These are phyloP conservation scores for Chironomus tentans DNA, from an alignment of 2,888 invertebrate genomes.

Conservation along the genomic window DNA sequence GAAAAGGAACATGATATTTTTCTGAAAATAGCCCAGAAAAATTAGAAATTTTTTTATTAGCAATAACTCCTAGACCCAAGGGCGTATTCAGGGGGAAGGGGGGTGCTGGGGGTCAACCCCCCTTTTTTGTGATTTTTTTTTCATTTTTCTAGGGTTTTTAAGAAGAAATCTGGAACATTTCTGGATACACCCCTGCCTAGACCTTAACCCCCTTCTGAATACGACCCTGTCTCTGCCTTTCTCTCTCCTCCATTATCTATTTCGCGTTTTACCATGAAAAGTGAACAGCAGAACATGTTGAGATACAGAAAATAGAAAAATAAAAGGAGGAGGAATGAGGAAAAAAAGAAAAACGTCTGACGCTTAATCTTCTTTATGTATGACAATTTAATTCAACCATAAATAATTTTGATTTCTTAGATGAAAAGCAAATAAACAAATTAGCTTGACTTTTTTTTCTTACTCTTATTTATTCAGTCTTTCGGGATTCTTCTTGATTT, in stretches of 20 bases:
- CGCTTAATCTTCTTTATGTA: constrained; percentile 15
- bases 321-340: background rate
- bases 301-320: too few relatives aligned
- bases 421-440: constrained; percentile 19
- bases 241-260: background rate
- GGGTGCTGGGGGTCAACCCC: too few relatives aligned
- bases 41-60: too few relatives aligned
- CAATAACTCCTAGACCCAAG: too few relatives aligned
- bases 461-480: background rate
- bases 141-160: too few relatives aligned
- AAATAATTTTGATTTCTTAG: constrained; percentile 10
- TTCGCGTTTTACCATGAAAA: background rate
- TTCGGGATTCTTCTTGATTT: background rate
- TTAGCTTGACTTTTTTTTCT: constrained; percentile 1
- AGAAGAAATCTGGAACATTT: too few relatives aligned
- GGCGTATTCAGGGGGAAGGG: too few relatives aligned
- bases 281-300: background rate
- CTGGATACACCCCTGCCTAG: too few relatives aligned
- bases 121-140: too few relatives aligned
- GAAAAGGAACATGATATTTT: too few relatives aligned
- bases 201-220: too few relatives aligned
- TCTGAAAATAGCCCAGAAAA: too few relatives aligned
- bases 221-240: background rate
- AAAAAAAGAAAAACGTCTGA: background rate
- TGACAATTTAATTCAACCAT: constrained; percentile 21